Evolutionary conservation across 53 echinoderm and acorn worm species (phyloP), one percentile per base, ranked within the genome.

Genomic region (Crossaster papposus): DNA sequence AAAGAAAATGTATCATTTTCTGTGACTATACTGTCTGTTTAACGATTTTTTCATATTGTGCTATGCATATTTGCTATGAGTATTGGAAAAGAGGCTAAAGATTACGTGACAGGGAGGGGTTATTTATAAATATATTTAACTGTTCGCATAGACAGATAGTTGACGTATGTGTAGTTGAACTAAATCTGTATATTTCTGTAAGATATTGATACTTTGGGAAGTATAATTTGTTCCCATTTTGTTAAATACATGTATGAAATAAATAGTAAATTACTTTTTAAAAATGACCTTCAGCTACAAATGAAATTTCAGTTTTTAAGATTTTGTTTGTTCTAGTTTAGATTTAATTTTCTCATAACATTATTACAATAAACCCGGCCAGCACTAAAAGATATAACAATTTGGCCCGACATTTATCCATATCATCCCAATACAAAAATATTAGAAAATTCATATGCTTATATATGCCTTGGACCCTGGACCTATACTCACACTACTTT

Each of bases 1-100:
- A 14, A 65, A 37, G 33, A 38, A 38, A 7, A 14, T 68, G 23
- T 18, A 32, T 51, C 52, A 72, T 54, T 51, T 84, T 84, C 73
- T 72, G 72, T 84, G 31, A 71, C n/a, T n/a, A 84, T 51, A 84
- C 71, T 72, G 68, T 70, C 29, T 51, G 29, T 53, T 84, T 23
- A 10, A n/a, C 36, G 9, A 30, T 84, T 50, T 84, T 84, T 72
- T 51, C 3, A 84, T 84, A n/a, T n/a, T n/a, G 84, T 84, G 84
- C 84, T 84, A 72, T 84, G 84, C 84, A 84, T 71, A 70, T 72
- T 71, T 84, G 71, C 30, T 65, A 82, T 65, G 38, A 37, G 33
- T 34, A 64, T 37, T 14, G 65, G 2, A 5, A n/a, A 7, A 44
- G 44, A 44, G 38, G 65, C 24, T 29, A 50, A 28, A 82, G 23